Conservation (phyloP, 2,113 vertebrate species). For the Ictalurus punctatus region DNA sequence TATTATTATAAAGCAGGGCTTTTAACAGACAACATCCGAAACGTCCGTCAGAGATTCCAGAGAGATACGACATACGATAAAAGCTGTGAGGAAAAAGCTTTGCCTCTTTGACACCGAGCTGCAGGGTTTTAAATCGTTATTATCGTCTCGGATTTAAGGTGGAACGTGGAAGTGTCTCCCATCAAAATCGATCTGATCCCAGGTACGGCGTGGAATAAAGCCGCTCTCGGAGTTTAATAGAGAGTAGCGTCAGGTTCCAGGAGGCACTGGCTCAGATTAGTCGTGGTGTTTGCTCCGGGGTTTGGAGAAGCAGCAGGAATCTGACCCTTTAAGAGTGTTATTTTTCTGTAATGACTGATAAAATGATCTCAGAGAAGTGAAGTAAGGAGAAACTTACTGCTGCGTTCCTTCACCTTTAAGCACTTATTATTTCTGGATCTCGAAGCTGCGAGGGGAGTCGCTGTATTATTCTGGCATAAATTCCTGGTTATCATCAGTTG, state of each 20-base stretch:
- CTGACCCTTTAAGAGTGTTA: too few relatives aligned
- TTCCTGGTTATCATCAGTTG: too few relatives aligned
- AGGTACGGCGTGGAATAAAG: not conserved
- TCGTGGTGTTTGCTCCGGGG: constrained; percentile 41
- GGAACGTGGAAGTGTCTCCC: constrained; percentile 9
- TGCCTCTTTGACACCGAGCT: not conserved
- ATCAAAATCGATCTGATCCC: not conserved
- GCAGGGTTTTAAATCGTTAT: not conserved
- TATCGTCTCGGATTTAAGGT: not conserved
- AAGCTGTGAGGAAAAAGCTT: not conserved
- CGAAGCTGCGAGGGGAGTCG: not conserved
- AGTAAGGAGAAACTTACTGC: not conserved
- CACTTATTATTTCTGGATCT: not conserved
- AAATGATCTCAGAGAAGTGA: not conserved
- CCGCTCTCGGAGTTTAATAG: not conserved
- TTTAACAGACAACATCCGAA: not conserved
- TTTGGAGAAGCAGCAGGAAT: not conserved
- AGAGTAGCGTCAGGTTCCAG: not conserved
- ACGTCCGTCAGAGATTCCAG: not conserved
- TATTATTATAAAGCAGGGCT: not conserved
- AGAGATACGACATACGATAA: not conserved
- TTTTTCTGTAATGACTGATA: not conserved
- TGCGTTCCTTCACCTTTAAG: not conserved
- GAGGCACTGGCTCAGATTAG: not conserved
- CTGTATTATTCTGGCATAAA: not conserved